A percentile compares a stretch with the other conserved stretches of the same genome.
These are phyloP conservation scores for Geococcyx californianus DNA, from an alignment of 2,113 vertebrate genomes.

Conservation along the genomic window DNA sequence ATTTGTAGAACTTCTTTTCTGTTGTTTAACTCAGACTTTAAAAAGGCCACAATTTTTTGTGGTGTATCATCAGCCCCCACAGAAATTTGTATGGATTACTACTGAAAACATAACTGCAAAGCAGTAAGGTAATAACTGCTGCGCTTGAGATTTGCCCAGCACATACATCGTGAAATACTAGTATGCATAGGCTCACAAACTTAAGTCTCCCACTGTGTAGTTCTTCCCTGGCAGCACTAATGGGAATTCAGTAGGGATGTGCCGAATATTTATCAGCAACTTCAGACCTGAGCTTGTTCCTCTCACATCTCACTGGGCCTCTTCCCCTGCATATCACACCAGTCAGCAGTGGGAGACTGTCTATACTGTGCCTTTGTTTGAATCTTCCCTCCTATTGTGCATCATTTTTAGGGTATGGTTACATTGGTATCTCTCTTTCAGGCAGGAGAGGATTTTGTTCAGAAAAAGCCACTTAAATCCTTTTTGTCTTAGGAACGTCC, in stretches of 20 bases:
- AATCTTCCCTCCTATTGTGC: neutral
- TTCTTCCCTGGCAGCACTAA: neutral
- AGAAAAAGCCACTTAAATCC: neutral
- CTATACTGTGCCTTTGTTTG: neutral
- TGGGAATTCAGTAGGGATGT: neutral
- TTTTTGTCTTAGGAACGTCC: neutral
- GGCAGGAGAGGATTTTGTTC: neutral
- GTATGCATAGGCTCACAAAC: neutral
- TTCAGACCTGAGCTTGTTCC: neutral
- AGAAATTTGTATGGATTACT: neutral
- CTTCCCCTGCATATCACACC: neutral
- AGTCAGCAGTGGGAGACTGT: neutral
- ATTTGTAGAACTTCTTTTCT: neutral
- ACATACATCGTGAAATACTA: fast-evolving
- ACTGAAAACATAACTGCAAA: neutral
- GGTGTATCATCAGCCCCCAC: neutral
- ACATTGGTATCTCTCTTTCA: neutral
- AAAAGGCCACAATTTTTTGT: neutral
- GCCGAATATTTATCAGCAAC: neutral
- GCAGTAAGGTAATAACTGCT: neutral
- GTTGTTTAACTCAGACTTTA: neutral
- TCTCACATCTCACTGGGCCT: neutral
- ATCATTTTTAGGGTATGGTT: neutral
- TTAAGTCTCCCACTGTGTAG: neutral
- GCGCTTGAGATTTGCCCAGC: neutral